Percentiles rank a stretch among this genome's conserved stretches.
Evolutionary conservation across 2,888 invertebrate genomes (phyloP).

Genomic region (Anodontia alba): DNA sequence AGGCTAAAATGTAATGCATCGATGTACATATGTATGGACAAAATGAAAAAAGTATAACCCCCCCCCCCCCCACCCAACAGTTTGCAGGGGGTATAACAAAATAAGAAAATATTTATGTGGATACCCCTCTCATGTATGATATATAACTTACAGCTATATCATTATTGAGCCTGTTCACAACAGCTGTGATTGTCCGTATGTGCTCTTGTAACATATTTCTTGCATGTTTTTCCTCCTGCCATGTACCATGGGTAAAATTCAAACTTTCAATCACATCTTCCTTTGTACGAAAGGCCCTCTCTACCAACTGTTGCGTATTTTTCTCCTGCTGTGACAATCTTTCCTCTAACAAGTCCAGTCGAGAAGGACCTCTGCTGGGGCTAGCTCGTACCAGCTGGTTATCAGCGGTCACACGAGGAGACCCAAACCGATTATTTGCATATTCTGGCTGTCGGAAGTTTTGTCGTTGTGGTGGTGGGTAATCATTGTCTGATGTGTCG

Average conservation of each 20-base stretch:
- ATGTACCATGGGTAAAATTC: conserved; percentile 83
- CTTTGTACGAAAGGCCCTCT: conserved; percentile 81
- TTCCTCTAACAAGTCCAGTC: conserved; percentile 78
- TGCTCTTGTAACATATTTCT: conserved; percentile 83
- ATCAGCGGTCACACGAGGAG: conserved; percentile 30
- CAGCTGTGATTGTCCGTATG: conserved; percentile 83
- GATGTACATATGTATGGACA: too few species aligned
- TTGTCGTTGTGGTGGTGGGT: conserved; percentile 46
- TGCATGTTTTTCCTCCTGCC: conserved; percentile 84
- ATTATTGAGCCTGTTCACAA: conserved; percentile 81
- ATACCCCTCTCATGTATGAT: too few species aligned
- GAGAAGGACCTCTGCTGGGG: conserved; percentile 61
- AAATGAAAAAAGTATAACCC: too few species aligned
- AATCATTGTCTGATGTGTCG: conserved; percentile 68
- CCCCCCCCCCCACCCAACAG: too few species aligned
- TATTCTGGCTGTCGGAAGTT: conserved; percentile 38
- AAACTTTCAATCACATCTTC: conserved; percentile 84
- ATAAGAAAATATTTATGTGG: too few species aligned
- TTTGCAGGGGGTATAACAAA: too few species aligned
- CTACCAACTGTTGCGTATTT: conserved; percentile 80
- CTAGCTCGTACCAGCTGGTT: conserved; percentile 28
- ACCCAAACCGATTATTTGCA: conserved; percentile 34
- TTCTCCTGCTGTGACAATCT: conserved; percentile 80
- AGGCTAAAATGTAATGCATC: too few species aligned
- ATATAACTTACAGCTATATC: conserved; percentile 83